Conservation (phyloP, 2,888 invertebrate genomes). For the Abrostola tripartita region DNA sequence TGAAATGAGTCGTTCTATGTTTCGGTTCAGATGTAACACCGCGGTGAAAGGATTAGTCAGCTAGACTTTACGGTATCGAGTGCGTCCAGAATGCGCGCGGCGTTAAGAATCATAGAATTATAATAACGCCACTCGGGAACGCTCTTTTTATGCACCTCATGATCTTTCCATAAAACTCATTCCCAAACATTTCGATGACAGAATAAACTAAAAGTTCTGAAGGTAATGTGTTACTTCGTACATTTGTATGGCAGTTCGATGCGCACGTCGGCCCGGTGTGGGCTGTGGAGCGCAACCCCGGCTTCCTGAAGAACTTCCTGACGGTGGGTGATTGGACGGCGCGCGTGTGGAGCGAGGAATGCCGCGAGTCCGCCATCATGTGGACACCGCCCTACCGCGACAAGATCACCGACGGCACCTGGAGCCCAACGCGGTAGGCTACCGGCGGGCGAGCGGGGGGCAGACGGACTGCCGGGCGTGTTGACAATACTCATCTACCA, state of each 20-base stretch:
- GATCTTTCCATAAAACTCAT: no score
- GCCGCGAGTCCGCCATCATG: slow-evolving; percentile 95
- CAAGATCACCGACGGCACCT: slow-evolving; percentile 92
- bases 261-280: slow-evolving; percentile 95
- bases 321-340: slow-evolving; percentile 98
- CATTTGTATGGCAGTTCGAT: slow-evolving; percentile 76
- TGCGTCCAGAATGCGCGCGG: no score
- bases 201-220: no score
- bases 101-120: no score
- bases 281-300: slow-evolving; percentile 95
- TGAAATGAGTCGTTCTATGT: no score
- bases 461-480: background rate
- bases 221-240: no score
- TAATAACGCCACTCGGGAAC: background rate
- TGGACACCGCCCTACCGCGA: slow-evolving; percentile 93
- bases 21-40: no score
- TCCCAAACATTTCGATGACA: no score
- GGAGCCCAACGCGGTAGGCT: slow-evolving; percentile 93
- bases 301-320: slow-evolving; percentile 97
- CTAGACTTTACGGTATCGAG: no score
- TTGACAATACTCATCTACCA: no score
- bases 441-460: background rate
- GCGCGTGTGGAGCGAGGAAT: slow-evolving; percentile 97
- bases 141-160: background rate
- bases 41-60: no score